Percentiles rank a stretch among this genome's conserved stretches.
These are phyloP conservation scores for Ariopsis seemanni DNA, from an alignment of 2,113 vertebrate species.

Conservation along the genomic window DNA sequence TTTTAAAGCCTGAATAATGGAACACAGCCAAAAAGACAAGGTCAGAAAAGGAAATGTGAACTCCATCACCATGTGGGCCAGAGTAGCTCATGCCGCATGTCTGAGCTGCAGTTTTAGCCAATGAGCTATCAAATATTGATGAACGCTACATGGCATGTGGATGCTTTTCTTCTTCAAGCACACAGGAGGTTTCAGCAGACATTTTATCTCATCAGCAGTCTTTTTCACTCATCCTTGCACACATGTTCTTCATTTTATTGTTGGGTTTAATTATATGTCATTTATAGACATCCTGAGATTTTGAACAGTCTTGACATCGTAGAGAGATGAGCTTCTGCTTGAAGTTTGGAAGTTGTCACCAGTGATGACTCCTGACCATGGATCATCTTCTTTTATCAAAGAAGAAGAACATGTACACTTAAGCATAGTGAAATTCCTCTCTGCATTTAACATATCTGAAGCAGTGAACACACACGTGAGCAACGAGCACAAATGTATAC, in stretches of 20 bases:
- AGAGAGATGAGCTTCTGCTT: conserved; percentile 4
- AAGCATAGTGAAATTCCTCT: too few relatives aligned
- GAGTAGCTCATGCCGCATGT: conserved; percentile 21
- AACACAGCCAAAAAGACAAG: neutral
- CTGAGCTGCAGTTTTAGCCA: conserved; percentile 21
- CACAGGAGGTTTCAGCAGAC: conserved; percentile 7
- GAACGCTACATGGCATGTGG: conserved; percentile 9
- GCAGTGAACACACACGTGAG: too few relatives aligned
- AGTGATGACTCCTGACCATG: neutral
- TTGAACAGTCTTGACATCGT: neutral
- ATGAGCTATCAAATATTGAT: conserved; percentile 47
- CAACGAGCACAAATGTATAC: too few relatives aligned
- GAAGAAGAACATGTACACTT: neutral
- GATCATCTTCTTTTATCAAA: neutral
- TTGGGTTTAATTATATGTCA: conserved; percentile 5
- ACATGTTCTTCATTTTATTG: conserved; percentile 17
- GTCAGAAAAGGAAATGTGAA: conserved; percentile 14
- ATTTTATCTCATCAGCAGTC: conserved; percentile 26
- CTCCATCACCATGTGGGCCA: conserved; percentile 16
- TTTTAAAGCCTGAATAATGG: conserved; percentile 3
- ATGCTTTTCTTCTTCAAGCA: conserved; percentile 19
- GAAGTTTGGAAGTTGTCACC: neutral
- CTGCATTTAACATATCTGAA: too few relatives aligned
- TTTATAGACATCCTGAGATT: neutral
- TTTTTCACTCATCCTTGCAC: neutral